Conservation (phyloP, 2,888 invertebrate genomes). For the Atherix ibis region DNA sequence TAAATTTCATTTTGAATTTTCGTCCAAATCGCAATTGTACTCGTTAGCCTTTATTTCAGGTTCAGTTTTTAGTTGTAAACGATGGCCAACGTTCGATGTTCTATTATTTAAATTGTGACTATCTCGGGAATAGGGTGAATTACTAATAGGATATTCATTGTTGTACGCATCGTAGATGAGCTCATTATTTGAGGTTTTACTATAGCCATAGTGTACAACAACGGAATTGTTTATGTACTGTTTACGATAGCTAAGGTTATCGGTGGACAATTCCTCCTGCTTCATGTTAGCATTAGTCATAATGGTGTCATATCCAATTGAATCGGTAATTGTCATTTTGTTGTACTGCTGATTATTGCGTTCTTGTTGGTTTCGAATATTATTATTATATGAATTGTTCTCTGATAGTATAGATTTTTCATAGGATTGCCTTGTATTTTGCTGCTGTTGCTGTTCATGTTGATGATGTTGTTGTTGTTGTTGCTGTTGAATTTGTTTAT, state of each 20-base stretch:
- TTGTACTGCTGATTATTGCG: conserved; percentile 11
- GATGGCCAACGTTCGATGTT: neutral
- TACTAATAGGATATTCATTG: conserved; percentile 8
- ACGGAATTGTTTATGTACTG: conserved; percentile 10
- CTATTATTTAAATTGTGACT: neutral
- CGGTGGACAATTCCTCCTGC: conserved; percentile 5
- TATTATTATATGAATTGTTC: conserved; percentile 7
- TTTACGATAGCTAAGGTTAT: conserved; percentile 8
- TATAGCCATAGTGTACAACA: conserved; percentile 10
- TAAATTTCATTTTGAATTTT: conserved; percentile 8
- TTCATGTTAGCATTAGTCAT: conserved; percentile 3
- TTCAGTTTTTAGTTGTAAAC: conserved; percentile 5
- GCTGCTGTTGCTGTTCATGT: conserved; percentile 3
- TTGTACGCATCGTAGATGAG: conserved; percentile 8
- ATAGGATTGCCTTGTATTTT: conserved; percentile 1
- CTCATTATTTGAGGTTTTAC: conserved; percentile 6
- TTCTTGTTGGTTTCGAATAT: conserved; percentile 9
- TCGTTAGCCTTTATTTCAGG: conserved; percentile 5
- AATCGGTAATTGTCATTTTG: conserved; percentile 6
- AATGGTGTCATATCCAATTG: neutral
- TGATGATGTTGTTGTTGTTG: conserved; percentile 1
- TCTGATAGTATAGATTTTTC: conserved; percentile 2
- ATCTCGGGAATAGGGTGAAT: conserved; percentile 1
- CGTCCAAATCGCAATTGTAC: conserved; percentile 9
- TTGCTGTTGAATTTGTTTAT: neutral